Conservation (phyloP, 2,888 invertebrate genomes). For the Megamerina dolium region DNA sequence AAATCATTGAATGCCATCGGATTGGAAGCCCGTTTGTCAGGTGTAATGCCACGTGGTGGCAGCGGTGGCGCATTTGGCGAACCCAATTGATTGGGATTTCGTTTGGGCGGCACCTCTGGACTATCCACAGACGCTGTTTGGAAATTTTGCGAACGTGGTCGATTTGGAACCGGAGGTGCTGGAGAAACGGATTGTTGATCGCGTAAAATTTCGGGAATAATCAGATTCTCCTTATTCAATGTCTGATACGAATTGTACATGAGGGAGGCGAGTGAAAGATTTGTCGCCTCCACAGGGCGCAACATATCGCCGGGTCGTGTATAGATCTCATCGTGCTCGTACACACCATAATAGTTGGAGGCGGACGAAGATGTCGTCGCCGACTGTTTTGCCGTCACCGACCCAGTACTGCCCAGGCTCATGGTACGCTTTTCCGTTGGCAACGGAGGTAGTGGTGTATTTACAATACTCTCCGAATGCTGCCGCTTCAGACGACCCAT, state of each 20-base stretch:
- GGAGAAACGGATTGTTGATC: conserved; percentile 9
- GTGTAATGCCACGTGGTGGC: conserved; percentile 67
- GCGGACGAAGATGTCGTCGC: conserved; percentile 11
- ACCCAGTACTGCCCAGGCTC: conserved; percentile 36
- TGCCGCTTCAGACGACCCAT: conserved; percentile 64
- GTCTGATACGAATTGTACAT: conserved; percentile 41
- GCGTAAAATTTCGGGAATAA: conserved; percentile 21
- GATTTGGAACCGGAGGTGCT: conserved; percentile 58
- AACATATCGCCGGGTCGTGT: conserved; percentile 57
- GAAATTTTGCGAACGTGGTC: conserved; percentile 58
- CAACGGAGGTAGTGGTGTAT: conserved; percentile 76
- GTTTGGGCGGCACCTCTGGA: conserved; percentile 53
- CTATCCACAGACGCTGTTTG: conserved; percentile 43
- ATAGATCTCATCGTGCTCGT: conserved; percentile 63
- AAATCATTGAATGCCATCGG: conserved; percentile 46
- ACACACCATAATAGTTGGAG: conserved; percentile 51
- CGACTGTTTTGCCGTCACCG: conserved; percentile 5
- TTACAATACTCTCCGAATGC: conserved; percentile 74
- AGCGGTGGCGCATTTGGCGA: conserved; percentile 66
- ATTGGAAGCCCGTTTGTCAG: conserved; percentile 49
- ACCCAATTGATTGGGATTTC: conserved; percentile 39
- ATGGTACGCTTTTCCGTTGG: conserved; percentile 60
- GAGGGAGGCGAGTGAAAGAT: conserved; percentile 13
- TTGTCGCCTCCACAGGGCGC: conserved; percentile 36
- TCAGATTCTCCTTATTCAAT: conserved; percentile 40